Base-by-base conservation (phyloP, 2,888 invertebrate genomes). In the Coelinius sp. region DNA sequence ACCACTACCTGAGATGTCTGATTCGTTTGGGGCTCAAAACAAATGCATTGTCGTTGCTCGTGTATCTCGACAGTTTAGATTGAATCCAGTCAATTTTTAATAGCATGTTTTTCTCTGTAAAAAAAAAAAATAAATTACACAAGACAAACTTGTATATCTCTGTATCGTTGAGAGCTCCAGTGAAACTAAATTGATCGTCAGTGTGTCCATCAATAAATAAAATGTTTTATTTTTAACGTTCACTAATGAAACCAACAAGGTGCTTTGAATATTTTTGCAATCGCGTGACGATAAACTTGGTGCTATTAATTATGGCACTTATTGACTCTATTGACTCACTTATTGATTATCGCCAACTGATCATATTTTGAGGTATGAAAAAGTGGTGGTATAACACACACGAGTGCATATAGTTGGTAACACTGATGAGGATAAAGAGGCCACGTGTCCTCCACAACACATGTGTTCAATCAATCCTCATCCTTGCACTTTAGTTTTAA, bases 11-110 rank as follows among this genome's bases (percentile, higher is more conserved):
- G 31, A 17, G 38, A 63, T 63, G 41, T 41, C 38, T 63, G 38
- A 63, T 63, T 59, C 20, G 12, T 59, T 41, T 63, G n/a, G 38
- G 22, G 24, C 38, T 38, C 41, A 63, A 63, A 63, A 63, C 63
- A 63, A 63, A 63, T 63, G 63, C 41, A 41, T 63, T 63, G 63
- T 63, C 63, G 63, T 44, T 63, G 63, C 38, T 63, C 63, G 63
- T 63, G 63, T 44, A 38, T n/a, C 63, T 41, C 63, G 41, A 63
- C 63, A 63, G 63, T 63, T 63, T 63, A 63, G 63, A 63, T 63
- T 24, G 24, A 49, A 49, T 49, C 41, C 41, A 49, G 17, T 17
- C 31, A n/a, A 22, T 41, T 38, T 41, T 63, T 63, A 63, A 38
- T 35, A 35, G 8, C 14, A 59, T 22, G 10, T 59, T 27, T 31